A percentile compares a stretch with the other conserved stretches of the same genome.
phyloP scores from a whole-genome alignment of 2,888 invertebrate species.

The Amphipyra tragopoginis region DNA sequence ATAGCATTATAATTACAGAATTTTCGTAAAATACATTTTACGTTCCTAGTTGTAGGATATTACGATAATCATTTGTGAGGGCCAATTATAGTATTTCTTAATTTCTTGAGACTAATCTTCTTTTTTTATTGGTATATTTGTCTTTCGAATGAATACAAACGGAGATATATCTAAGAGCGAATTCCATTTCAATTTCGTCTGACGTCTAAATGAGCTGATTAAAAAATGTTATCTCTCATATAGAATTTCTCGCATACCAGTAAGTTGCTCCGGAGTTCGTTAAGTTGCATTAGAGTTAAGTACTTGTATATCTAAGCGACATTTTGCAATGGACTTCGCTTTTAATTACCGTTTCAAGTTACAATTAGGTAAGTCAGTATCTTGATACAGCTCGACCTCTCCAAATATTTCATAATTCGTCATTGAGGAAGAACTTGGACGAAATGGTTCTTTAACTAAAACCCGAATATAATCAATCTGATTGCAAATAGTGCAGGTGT shows the following conservation, averaged over 20 bases:
- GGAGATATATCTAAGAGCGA: background rate
- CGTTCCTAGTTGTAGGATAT: conserved; percentile 2
- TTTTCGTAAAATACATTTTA: conserved; percentile 9
- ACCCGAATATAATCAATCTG: conserved; percentile 14
- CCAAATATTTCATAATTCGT: conserved; percentile 68
- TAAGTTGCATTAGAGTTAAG: conserved; percentile 23
- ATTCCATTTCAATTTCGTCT: conserved; percentile 2
- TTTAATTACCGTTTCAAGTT: conserved; percentile 55
- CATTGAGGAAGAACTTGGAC: conserved; percentile 61
- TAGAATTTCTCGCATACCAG: conserved; percentile 24
- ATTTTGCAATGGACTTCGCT: conserved; percentile 48
- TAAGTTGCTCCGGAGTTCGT: conserved; percentile 9
- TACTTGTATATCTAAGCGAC: conserved; percentile 35
- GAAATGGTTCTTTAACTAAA: conserved; percentile 43
- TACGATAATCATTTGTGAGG: conserved; percentile 3
- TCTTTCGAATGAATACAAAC: background rate
- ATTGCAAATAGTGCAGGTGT: conserved; percentile 11
- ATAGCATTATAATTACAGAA: conserved; percentile 34
- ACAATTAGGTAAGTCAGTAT: conserved; percentile 56
- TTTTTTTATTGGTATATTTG: too few species aligned
- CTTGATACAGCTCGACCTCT: conserved; percentile 59
- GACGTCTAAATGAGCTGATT: conserved; percentile 13
- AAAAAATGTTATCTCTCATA: conserved; percentile 19
- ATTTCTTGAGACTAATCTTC: too few species aligned
- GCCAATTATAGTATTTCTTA: too few species aligned